phyloP scores from a whole-genome alignment of 2,113 vertebrate genomes.

The Thermophis baileyi region DNA sequence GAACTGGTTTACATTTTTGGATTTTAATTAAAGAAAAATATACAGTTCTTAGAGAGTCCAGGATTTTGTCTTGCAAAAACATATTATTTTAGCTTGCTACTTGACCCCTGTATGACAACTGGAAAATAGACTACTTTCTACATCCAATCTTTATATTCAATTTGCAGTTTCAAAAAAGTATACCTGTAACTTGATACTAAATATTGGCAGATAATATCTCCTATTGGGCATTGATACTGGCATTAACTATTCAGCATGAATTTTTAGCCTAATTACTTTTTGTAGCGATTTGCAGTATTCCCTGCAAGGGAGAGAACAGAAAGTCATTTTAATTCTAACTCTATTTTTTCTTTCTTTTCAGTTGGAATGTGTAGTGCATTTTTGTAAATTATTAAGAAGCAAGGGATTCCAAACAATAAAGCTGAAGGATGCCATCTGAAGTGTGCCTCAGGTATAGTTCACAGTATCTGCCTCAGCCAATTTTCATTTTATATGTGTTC shows the following conservation, averaged over 20 bases:
- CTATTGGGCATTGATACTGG: neutral
- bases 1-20: neutral
- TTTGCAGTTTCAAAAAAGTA: neutral
- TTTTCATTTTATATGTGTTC: neutral
- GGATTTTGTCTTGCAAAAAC: neutral
- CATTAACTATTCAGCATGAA: neutral
- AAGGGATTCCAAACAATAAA: constrained; percentile 57
- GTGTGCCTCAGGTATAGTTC: constrained; percentile 81
- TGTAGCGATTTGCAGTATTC: neutral
- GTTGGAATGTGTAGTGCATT: constrained; percentile 63
- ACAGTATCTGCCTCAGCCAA: neutral
- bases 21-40: neutral
- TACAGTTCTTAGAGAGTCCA: neutral
- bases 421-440: constrained; percentile 89
- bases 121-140: neutral
- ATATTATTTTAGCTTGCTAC: neutral
- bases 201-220: neutral
- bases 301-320: neutral
- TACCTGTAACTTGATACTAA: neutral
- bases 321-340: constrained; percentile 45
- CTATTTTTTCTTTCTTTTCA: constrained; percentile 51
- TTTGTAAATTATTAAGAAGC: constrained; percentile 49
- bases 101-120: neutral
- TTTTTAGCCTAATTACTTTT: neutral
- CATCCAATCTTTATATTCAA: neutral